Percentiles rank a stretch among this genome's conserved stretches.
These are phyloP conservation scores for Xanthorhoe designata DNA, from an alignment of 2,888 invertebrate genomes.

Conservation along the genomic window DNA sequence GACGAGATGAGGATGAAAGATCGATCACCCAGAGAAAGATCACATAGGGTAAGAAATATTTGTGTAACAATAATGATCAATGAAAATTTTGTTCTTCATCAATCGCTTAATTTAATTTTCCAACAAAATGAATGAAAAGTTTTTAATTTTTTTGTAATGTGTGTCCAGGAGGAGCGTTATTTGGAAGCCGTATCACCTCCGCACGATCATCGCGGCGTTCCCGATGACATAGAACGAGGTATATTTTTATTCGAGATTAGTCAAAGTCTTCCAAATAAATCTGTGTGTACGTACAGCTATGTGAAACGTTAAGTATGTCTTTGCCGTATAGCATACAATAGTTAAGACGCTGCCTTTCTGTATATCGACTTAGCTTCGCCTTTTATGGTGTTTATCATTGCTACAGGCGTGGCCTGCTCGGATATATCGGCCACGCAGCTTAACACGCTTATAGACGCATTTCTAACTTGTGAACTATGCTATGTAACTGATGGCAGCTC, in stretches of 20 bases:
- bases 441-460: no score
- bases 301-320: no score
- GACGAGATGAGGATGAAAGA: slow-evolving; percentile 86
- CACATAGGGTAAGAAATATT: slow-evolving; percentile 67
- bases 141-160: slow-evolving; percentile 4
- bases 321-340: no score
- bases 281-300: no score
- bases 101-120: background rate
- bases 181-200: slow-evolving; percentile 79
- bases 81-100: background rate
- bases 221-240: slow-evolving; percentile 82
- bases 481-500: no score
- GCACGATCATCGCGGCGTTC: slow-evolving; percentile 83
- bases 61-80: background rate
- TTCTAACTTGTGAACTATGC: no score
- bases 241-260: slow-evolving; percentile 18
- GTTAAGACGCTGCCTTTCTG: no score
- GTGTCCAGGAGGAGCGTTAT: slow-evolving; percentile 77
- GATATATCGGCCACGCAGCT: no score
- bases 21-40: slow-evolving; percentile 80
- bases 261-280: background rate
- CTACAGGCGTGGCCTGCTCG: no score
- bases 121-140: background rate
- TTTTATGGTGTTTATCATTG: no score
- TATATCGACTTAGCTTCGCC: no score